Percentiles rank a stretch among this genome's conserved stretches.
Conservation (phyloP, 1,140 invertebrate species). For the Whitmania pigra region DNA sequence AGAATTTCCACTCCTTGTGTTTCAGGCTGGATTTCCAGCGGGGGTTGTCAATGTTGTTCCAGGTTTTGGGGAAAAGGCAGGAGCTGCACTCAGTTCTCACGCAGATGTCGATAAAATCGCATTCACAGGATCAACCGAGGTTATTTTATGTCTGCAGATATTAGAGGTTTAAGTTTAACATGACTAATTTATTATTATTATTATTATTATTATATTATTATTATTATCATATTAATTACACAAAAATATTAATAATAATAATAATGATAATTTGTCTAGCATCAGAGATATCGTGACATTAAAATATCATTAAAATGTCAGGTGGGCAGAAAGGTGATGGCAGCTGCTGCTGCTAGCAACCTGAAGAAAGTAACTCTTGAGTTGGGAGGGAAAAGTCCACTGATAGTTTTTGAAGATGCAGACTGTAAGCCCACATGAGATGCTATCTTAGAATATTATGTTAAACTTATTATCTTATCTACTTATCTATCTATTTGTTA, state of each 20-base stretch:
- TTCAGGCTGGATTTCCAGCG: constrained; percentile 62
- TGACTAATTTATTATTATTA: not conserved
- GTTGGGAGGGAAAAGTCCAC: constrained; percentile 72
- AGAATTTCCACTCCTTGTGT: too few species aligned
- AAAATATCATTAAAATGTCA: constrained; percentile 28
- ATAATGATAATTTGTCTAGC: not conserved
- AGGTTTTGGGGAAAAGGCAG: constrained; percentile 64
- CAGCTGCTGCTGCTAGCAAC: constrained; percentile 57
- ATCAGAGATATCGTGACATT: not conserved
- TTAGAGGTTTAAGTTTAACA: not conserved
- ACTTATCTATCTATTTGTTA: too few species aligned
- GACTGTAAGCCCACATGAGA: constrained; percentile 41
- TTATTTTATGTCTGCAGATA: constrained; percentile 28
- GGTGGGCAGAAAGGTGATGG: constrained; percentile 58
- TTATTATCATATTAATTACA: not conserved
- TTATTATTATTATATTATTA: not conserved
- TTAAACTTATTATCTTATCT: too few species aligned
- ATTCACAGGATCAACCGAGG: constrained; percentile 79
- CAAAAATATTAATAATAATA: constrained; percentile 1
- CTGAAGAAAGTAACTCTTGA: constrained; percentile 69
- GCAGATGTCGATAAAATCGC: constrained; percentile 68
- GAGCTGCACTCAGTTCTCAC: constrained; percentile 63
- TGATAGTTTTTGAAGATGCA: constrained; percentile 66
- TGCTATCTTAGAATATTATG: too few species aligned
- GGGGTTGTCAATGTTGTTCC: constrained; percentile 77